Conservation (phyloP, 1,140 invertebrate species). For the Halyomorpha halys region DNA sequence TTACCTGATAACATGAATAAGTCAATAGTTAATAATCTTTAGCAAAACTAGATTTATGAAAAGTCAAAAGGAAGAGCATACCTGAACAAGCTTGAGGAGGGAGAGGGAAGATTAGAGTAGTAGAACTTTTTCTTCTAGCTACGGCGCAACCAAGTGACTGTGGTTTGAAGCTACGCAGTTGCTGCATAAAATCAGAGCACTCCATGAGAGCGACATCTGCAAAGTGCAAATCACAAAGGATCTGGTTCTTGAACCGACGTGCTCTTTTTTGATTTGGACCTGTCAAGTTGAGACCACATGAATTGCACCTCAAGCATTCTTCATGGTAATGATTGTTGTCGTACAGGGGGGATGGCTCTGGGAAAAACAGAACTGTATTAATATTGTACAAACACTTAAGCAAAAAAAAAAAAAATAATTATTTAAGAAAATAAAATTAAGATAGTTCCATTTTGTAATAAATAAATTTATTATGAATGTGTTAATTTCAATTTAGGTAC, state of each 20-base stretch:
- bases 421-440: too few relatives aligned
- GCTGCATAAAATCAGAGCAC: conserved; percentile 92
- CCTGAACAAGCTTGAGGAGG: conserved; percentile 89
- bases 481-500: too few relatives aligned
- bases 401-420: too few relatives aligned
- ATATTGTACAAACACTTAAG: too few relatives aligned
- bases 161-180: conserved; percentile 87
- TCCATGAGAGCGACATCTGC: conserved; percentile 91
- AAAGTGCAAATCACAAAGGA: conserved; percentile 82
- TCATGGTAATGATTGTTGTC: conserved; percentile 93
- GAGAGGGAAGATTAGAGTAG: conserved; percentile 84
- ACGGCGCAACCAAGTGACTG: conserved; percentile 88
- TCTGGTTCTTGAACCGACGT: conserved; percentile 67
- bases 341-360: conserved; percentile 80
- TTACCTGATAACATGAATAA: too few relatives aligned
- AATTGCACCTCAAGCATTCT: conserved; percentile 89
- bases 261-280: conserved; percentile 78
- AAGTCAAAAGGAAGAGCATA: conserved; percentile 39
- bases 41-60: too few relatives aligned
- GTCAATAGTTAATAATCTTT: too few relatives aligned
- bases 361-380: conserved; percentile 34
- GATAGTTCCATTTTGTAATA: too few relatives aligned
- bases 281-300: conserved; percentile 82
- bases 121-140: conserved; percentile 81
- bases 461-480: too few relatives aligned